Conservation (phyloP, 1,140 invertebrate genomes). For the Olivierus martensii region DNA sequence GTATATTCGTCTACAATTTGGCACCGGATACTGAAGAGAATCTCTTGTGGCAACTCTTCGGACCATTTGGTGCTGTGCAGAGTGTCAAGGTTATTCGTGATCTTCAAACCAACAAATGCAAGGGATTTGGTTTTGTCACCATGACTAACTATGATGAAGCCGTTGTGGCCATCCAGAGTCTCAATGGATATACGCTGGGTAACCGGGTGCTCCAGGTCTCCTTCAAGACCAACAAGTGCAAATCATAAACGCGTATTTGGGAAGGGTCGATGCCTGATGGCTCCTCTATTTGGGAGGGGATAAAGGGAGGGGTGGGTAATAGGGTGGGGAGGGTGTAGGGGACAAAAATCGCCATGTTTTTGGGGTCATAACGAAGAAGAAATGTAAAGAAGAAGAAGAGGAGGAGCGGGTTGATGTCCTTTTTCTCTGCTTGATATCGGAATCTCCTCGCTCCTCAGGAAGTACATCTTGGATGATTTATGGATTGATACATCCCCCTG, state of each 20-base stretch:
- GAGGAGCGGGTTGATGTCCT: no score
- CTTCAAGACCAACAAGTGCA: conserved; percentile 66
- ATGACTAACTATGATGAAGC: conserved; percentile 99
- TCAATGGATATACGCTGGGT: conserved; percentile 94
- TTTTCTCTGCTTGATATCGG: no score
- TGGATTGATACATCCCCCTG: no score
- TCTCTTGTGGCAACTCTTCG: conserved; percentile 96
- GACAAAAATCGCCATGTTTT: no score
- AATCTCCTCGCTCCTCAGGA: no score
- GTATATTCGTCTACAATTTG: conserved; percentile 97
- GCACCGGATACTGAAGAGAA: conserved; percentile 97
- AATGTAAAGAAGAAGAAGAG: no score
- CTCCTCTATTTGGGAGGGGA: no score
- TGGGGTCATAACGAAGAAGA: no score
- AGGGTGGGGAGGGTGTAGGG: no score
- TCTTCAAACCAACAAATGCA: conserved; percentile 96
- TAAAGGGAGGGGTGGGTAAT: no score
- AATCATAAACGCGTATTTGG: conserved; percentile 22
- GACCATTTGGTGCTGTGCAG: conserved; percentile 96
- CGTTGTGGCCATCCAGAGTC: conserved; percentile 87
- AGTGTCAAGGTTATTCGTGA: conserved; percentile 96
- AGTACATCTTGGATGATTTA: no score
- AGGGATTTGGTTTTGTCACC: conserved; percentile 98
- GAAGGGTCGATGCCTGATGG: no score
- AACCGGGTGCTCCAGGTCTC: conserved; percentile 96